phyloP scores from a whole-genome alignment of 92 coral and sea anemone species.

The Hydrozoanthus gracilis region DNA sequence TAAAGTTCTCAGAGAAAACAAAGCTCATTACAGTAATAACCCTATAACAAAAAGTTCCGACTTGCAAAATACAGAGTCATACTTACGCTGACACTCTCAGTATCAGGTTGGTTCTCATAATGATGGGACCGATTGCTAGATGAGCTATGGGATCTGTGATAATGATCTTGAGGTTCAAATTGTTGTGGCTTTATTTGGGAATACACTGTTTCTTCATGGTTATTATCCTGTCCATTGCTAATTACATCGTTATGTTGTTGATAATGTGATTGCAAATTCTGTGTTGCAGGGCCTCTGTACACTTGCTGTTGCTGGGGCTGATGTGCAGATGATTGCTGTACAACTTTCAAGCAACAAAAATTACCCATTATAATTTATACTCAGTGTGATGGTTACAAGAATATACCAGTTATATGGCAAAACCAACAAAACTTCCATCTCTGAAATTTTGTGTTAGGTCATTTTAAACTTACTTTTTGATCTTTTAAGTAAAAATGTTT shows the following conservation, averaged over 20 bases:
- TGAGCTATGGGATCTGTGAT: conserved; percentile 27
- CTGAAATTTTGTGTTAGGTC: too few relatives aligned
- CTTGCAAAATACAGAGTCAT: not conserved
- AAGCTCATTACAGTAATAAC: not conserved
- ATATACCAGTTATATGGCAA: too few relatives aligned
- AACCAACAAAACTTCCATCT: too few relatives aligned
- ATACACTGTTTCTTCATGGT: conserved; percentile 67
- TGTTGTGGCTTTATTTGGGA: conserved; percentile 64
- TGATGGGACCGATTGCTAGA: conserved; percentile 6
- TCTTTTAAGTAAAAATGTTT: too few relatives aligned
- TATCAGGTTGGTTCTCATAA: conserved; percentile 5
- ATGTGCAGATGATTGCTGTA: conserved; percentile 29
- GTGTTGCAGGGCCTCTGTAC: conserved; percentile 27
- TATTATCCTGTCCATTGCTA: conserved; percentile 71
- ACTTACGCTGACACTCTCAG: conserved; percentile 29
- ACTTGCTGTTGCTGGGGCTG: conserved; percentile 49
- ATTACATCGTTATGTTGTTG: conserved; percentile 55
- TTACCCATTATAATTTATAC: not conserved
- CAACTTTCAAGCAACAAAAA: not conserved
- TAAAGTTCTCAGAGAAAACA: not conserved
- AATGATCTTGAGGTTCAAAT: conserved; percentile 74
- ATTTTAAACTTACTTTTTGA: too few relatives aligned
- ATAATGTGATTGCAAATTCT: conserved; percentile 36
- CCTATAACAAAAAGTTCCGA: not conserved
- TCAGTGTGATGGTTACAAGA: not conserved